Evolutionary conservation across 1,140 invertebrate species (phyloP).

Genomic region (Drosophila dunni): DNA sequence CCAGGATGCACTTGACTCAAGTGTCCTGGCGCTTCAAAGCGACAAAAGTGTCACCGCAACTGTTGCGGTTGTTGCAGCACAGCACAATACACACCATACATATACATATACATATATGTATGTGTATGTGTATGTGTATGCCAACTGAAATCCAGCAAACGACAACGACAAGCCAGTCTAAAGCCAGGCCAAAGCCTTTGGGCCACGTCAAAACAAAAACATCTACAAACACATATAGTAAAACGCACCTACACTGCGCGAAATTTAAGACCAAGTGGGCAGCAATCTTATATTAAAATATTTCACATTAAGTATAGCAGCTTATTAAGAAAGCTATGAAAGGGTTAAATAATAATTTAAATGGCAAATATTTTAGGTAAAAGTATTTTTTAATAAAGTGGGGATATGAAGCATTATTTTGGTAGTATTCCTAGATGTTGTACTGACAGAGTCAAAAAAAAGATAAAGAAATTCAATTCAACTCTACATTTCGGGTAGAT

Average conservation of each 20-base stretch:
- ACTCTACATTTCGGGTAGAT: too few species aligned
- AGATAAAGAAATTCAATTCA: too few species aligned
- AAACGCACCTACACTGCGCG: slow-evolving; percentile 33
- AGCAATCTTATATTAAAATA: background rate
- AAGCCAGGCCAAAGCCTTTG: slow-evolving; percentile 28
- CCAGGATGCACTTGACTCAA: slow-evolving; percentile 70
- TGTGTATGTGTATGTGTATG: too few species aligned
- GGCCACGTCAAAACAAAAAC: slow-evolving; percentile 31
- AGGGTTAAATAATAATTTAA: background rate
- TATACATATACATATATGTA: background rate
- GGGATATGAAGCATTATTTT: too few species aligned
- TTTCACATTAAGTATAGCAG: background rate
- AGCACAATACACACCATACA: slow-evolving; percentile 12
- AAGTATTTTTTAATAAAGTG: too few species aligned
- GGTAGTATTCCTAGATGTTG: too few species aligned
- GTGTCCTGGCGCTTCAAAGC: slow-evolving; percentile 74
- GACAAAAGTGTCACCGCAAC: slow-evolving; percentile 76
- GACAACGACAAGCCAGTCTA: slow-evolving; percentile 25
- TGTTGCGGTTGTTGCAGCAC: slow-evolving; percentile 66
- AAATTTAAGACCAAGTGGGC: slow-evolving; percentile 13
- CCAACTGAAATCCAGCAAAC: background rate
- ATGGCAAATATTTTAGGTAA: too few species aligned
- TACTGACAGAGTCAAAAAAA: too few species aligned
- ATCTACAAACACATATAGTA: background rate
- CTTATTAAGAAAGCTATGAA: background rate